Evolutionary conservation across 2,888 invertebrate species (phyloP).

Genomic region (Dasysyrphus albostriatus): DNA sequence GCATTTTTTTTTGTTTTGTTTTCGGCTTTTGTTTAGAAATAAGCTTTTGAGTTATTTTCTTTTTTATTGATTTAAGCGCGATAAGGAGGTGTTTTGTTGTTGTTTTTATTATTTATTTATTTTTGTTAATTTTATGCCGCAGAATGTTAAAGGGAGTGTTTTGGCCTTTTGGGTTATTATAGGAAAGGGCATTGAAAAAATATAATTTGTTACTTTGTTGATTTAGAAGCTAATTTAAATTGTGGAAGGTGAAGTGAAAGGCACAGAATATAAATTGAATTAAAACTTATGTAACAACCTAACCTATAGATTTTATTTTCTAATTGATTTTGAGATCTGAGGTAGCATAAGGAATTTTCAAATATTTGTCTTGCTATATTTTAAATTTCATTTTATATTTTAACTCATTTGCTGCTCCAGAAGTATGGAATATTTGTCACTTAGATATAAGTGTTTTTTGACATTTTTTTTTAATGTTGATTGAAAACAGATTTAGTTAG

Average conservation of each 20-base stretch:
- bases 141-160: slow-evolving; percentile 31
- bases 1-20: slow-evolving; percentile 22
- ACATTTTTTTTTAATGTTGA: too few species aligned
- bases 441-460: too few species aligned
- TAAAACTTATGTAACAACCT: too few species aligned
- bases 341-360: too few species aligned
- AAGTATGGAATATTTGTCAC: too few species aligned
- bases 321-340: too few species aligned
- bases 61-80: slow-evolving; percentile 48
- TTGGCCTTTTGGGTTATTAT: neutral
- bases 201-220: slow-evolving; percentile 14
- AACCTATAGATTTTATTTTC: too few species aligned
- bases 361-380: too few species aligned
- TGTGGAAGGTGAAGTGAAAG: neutral
- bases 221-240: slow-evolving; percentile 18
- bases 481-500: too few species aligned
- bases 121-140: neutral
- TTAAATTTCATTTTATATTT: too few species aligned
- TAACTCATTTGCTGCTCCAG: too few species aligned
- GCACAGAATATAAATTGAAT: too few species aligned
- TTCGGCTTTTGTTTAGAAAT: slow-evolving; percentile 31
- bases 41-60: slow-evolving; percentile 51
- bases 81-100: slow-evolving; percentile 51
- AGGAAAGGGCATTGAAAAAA: neutral
- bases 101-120: neutral